Conservation (phyloP, 2,113 vertebrate species). For the Zootoca vivipara region DNA sequence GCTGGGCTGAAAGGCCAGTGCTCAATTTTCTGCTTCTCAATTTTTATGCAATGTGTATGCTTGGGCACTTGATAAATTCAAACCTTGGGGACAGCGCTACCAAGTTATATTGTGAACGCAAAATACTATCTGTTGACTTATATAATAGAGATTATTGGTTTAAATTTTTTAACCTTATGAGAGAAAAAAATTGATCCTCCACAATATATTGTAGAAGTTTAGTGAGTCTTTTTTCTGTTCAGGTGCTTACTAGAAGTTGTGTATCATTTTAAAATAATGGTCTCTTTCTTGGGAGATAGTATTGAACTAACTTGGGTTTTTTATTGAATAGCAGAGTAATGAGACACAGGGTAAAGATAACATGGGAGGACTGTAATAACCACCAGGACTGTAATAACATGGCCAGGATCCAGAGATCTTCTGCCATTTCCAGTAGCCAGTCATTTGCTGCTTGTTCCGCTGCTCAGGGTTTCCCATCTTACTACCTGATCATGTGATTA, state of each 20-base stretch:
- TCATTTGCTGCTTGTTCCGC: not conserved
- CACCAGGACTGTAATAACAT: not conserved
- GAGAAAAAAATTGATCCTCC: constrained; percentile 38
- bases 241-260: not conserved
- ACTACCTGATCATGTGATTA: no score
- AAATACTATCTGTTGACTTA: constrained; percentile 32
- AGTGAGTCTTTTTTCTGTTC: not conserved
- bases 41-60: constrained; percentile 50
- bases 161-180: constrained; percentile 30
- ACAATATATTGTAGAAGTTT: constrained; percentile 19
- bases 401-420: not conserved
- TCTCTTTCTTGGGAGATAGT: not conserved
- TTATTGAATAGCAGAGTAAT: not conserved
- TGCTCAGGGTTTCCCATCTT: not conserved
- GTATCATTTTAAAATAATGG: not conserved
- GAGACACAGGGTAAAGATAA: not conserved
- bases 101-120: constrained; percentile 26
- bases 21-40: constrained; percentile 58
- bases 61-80: constrained; percentile 48
- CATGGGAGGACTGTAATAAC: not conserved
- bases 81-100: constrained; percentile 36
- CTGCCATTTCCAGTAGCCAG: not conserved
- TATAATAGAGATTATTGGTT: constrained; percentile 24
- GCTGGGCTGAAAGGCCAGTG: constrained; percentile 45
- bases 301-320: not conserved